Percentiles rank a stretch among this genome's conserved stretches.
These are phyloP conservation scores for Agrypnia vestita DNA, from an alignment of 1,140 invertebrate species.

Conservation along the genomic window DNA sequence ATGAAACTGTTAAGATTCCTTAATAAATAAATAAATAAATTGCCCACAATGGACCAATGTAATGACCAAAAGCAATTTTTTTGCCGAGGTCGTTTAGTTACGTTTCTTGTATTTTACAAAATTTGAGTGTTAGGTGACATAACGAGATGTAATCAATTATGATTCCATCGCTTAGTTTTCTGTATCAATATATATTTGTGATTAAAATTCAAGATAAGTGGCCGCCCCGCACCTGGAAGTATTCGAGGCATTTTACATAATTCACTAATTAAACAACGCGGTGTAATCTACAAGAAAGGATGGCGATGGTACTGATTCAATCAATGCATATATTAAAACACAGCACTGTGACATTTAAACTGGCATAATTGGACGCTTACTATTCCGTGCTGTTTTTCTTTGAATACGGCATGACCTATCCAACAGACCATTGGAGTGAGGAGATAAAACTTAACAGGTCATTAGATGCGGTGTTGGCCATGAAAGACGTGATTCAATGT, in stretches of 20 bases:
- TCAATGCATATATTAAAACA: conserved; percentile 31
- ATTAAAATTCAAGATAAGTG: not conserved
- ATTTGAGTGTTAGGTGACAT: too few relatives aligned
- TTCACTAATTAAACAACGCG: not conserved
- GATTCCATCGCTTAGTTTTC: too few relatives aligned
- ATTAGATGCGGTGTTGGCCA: not conserved
- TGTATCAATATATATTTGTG: too few relatives aligned
- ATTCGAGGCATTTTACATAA: not conserved
- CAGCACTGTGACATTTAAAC: conserved; percentile 27
- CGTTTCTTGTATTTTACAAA: too few relatives aligned
- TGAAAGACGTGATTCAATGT: not conserved
- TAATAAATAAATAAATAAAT: too few relatives aligned
- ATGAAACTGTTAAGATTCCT: too few relatives aligned
- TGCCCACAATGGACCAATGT: too few relatives aligned
- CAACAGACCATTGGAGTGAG: conserved; percentile 11
- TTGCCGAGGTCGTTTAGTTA: too few relatives aligned
- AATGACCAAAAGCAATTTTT: too few relatives aligned
- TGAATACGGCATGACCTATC: conserved; percentile 24
- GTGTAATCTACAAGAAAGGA: not conserved
- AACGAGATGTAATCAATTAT: too few relatives aligned
- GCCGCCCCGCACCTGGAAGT: too few relatives aligned
- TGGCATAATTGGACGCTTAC: conserved; percentile 20
- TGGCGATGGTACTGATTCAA: conserved; percentile 29
- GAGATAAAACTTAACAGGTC: conserved; percentile 25
- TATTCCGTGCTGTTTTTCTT: conserved; percentile 25